A percentile compares a stretch with the other conserved stretches of the same genome.
These are phyloP conservation scores for Yoshiicerus persimilis DNA, from an alignment of 1,140 invertebrate genomes.

Conservation along the genomic window DNA sequence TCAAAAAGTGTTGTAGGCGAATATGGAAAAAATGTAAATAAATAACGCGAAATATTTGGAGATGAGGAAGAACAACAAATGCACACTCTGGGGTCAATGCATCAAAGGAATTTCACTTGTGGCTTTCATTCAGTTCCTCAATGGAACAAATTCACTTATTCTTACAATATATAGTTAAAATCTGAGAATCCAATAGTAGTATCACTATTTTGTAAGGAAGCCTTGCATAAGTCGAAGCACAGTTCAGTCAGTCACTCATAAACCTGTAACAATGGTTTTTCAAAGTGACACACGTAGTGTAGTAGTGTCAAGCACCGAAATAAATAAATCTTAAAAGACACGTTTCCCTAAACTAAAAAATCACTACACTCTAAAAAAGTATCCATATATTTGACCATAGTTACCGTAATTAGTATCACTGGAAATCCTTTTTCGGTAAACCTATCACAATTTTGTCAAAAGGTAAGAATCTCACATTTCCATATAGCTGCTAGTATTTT, in stretches of 20 bases:
- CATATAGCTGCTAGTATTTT: background rate
- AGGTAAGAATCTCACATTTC: background rate
- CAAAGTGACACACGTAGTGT: background rate
- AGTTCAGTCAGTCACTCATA: background rate
- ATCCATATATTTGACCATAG: too few relatives aligned
- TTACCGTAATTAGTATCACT: background rate
- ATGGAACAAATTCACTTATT: background rate
- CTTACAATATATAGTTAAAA: background rate
- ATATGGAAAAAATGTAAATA: background rate
- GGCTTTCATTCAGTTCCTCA: slow-evolving; percentile 8
- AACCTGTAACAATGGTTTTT: background rate
- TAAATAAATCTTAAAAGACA: background rate
- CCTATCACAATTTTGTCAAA: background rate
- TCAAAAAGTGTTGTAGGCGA: background rate
- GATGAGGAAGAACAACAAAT: background rate
- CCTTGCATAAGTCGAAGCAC: background rate
- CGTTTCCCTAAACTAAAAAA: background rate
- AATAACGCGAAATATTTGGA: background rate
- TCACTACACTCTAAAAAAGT: background rate
- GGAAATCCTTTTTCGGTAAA: background rate
- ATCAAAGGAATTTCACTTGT: slow-evolving; percentile 41
- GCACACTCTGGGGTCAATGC: slow-evolving; percentile 32
- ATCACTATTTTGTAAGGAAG: background rate
- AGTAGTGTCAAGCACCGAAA: background rate
- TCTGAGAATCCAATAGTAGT: background rate